phyloP scores from a whole-genome alignment of 2,888 invertebrate species.

The Lithophane socia region DNA sequence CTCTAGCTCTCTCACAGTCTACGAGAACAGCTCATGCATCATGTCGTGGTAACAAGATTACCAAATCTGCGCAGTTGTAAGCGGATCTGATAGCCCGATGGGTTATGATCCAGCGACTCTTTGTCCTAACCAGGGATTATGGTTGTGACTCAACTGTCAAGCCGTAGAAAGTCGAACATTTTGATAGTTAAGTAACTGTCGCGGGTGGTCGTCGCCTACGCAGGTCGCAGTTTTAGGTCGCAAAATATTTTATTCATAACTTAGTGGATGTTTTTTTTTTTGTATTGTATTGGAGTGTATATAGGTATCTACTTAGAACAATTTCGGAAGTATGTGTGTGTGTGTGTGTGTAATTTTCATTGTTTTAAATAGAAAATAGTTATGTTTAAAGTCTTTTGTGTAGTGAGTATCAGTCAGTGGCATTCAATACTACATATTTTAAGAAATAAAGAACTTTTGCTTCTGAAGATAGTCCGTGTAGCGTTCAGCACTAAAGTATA shows the following conservation, averaged over 20 bases:
- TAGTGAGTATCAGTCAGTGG: not conserved
- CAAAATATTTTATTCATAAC: slow-evolving; percentile 23
- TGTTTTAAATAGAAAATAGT: not conserved
- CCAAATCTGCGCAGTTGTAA: not conserved
- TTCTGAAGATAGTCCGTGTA: not conserved
- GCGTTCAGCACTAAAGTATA: not conserved
- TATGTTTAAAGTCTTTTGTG: not conserved
- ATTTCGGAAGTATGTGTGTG: not conserved
- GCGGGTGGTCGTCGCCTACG: not conserved
- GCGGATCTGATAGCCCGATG: not conserved
- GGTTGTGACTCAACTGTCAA: slow-evolving; percentile 5
- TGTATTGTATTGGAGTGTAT: not conserved
- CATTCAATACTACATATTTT: not conserved
- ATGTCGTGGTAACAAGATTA: not conserved
- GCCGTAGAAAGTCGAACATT: slow-evolving; percentile 20
- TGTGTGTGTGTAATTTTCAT: not conserved
- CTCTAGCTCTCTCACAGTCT: too few species aligned
- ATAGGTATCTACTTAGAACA: not conserved
- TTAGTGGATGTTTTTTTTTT: not conserved
- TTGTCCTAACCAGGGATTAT: not conserved
- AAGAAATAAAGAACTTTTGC: not conserved
- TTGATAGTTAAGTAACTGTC: slow-evolving; percentile 13
- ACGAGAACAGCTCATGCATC: not conserved
- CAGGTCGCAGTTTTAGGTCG: not conserved
- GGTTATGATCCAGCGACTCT: not conserved